These are phyloP conservation scores for Volucella bombylans DNA, from an alignment of 2,888 invertebrate genomes.

Conservation along the genomic window DNA sequence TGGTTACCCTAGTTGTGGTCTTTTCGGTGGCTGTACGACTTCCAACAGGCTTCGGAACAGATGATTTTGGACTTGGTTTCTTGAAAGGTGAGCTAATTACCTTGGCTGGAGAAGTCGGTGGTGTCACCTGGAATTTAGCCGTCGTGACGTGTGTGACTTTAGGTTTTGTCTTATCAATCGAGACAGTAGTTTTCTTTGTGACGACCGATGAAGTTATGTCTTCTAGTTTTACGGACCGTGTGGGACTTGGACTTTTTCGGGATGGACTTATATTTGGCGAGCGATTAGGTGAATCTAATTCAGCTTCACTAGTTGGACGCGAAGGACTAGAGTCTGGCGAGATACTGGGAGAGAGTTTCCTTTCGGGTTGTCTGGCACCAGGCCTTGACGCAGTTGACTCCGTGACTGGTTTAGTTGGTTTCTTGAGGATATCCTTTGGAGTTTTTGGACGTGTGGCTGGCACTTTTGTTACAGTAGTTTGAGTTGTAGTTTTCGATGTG, in stretches of 20 bases:
- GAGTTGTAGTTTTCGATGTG: conserved; percentile 75
- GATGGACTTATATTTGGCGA: conserved; percentile 74
- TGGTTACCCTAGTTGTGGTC: conserved; percentile 47
- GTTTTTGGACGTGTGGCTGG: conserved; percentile 73
- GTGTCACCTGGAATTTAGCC: conserved; percentile 74
- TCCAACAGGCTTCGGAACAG: conserved; percentile 47
- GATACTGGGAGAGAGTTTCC: conserved; percentile 78
- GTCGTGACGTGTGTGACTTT: conserved; percentile 73
- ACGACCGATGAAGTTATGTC: conserved; percentile 53
- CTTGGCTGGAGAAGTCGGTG: conserved; percentile 65
- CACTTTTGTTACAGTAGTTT: conserved; percentile 29
- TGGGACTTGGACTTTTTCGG: conserved; percentile 59
- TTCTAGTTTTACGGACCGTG: conserved; percentile 59
- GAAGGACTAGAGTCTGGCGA: conserved; percentile 78
- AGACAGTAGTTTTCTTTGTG: conserved; percentile 42
- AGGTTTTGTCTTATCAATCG: conserved; percentile 41
- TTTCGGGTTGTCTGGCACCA: conserved; percentile 41
- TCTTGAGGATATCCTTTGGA: conserved; percentile 52
- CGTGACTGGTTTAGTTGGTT: conserved; percentile 71
- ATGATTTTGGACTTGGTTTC: conserved; percentile 63
- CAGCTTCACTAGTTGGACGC: conserved; percentile 55
- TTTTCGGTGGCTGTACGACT: conserved; percentile 4
- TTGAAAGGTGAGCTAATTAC: conserved; percentile 62
- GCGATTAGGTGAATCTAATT: conserved; percentile 37
- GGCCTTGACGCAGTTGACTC: conserved; percentile 29